phyloP scores from a whole-genome alignment of 1,140 invertebrate genomes.

The Trichonephila clavata region DNA sequence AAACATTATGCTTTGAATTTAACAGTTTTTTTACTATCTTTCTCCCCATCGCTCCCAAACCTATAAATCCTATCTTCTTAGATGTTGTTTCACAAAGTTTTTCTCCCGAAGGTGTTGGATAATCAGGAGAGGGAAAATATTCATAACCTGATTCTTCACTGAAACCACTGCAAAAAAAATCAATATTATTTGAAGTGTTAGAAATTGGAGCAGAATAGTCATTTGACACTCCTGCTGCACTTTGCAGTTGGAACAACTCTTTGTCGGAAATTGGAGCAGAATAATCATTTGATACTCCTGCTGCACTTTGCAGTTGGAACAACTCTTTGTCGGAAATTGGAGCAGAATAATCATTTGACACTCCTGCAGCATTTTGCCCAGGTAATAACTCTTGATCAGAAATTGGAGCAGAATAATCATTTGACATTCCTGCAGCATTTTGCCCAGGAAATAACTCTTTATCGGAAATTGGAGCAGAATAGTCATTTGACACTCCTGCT shows the following conservation, averaged over 20 bases:
- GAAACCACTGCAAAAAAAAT: too few species aligned
- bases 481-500: too few species aligned
- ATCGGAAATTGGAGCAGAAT: too few species aligned
- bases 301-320: accelerated
- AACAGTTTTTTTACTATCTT: not conserved
- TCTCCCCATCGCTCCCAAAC: slow-evolving; percentile 49
- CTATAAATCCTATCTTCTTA: slow-evolving; percentile 55
- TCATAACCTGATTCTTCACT: not conserved
- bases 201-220: not conserved
- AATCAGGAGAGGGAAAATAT: not conserved
- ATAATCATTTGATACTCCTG: too few species aligned
- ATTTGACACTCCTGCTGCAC: not conserved
- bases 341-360: too few species aligned
- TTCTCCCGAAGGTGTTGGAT: too few species aligned
- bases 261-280: not conserved
- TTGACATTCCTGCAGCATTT: not conserved
- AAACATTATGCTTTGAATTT: not conserved
- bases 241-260: accelerated
- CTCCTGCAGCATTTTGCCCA: too few species aligned
- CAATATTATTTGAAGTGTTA: not conserved
- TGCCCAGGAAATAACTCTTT: too few species aligned
- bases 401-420: too few species aligned
- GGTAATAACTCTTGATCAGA: not conserved
- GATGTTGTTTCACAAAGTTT: not conserved
- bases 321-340: not conserved